These are phyloP conservation scores for Semicossyphus pulcher DNA, from an alignment of 2,113 vertebrate genomes.

Conservation along the genomic window DNA sequence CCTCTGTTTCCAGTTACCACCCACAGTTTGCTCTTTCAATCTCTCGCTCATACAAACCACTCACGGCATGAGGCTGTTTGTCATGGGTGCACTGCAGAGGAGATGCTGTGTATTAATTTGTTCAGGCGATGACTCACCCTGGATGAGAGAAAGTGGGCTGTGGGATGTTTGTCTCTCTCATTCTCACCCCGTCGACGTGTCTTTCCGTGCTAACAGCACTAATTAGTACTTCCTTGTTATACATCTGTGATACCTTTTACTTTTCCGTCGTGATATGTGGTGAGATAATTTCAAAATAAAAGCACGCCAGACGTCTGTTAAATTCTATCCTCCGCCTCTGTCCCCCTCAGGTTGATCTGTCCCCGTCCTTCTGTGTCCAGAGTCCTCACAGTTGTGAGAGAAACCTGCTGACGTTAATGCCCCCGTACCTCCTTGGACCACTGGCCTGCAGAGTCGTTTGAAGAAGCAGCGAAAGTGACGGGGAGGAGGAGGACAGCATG, in stretches of 20 bases:
- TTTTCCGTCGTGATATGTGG: not conserved
- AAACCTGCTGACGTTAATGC: conserved; percentile 65
- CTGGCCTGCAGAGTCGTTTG: conserved; percentile 52
- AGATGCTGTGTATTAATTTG: conserved; percentile 71
- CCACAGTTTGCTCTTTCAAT: conserved; percentile 66
- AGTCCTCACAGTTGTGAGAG: conserved; percentile 52
- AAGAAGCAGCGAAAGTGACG: conserved; percentile 50
- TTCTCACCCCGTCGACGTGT: conserved; percentile 34
- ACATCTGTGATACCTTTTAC: not conserved
- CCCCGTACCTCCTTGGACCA: conserved; percentile 56
- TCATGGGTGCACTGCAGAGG: conserved; percentile 67
- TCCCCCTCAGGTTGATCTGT: conserved; percentile 59
- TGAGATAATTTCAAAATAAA: not conserved
- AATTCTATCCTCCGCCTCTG: conserved; percentile 4
- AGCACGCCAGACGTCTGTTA: not conserved
- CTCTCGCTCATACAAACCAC: conserved; percentile 46
- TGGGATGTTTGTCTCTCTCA: conserved; percentile 51
- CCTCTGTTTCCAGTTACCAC: conserved; percentile 44
- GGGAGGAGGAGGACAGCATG: conserved; percentile 65
- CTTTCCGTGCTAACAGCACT: conserved; percentile 17
- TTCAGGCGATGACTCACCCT: conserved; percentile 74
- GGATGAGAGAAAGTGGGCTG: conserved; percentile 55
- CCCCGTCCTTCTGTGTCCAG: conserved; percentile 57
- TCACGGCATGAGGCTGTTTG: conserved; percentile 50
- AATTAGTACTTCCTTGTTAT: conserved; percentile 10